Conservation (phyloP, 2,888 invertebrate species). For the Scaeva pyrastri region DNA sequence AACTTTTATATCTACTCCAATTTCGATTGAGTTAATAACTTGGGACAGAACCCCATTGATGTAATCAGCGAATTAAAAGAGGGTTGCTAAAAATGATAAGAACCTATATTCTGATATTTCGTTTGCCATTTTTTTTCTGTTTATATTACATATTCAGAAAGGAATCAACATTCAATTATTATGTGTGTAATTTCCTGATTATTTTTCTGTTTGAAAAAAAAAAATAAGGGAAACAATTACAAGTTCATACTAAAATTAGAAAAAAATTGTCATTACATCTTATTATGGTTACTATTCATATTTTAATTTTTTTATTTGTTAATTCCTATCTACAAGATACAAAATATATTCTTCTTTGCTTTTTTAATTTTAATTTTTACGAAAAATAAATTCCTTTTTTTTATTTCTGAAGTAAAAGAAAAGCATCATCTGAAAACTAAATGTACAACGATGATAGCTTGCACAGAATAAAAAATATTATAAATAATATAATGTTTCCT, state of each 20-base stretch:
- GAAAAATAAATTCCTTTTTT: constrained; percentile 36
- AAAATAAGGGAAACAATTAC: neutral
- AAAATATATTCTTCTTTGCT: constrained; percentile 65
- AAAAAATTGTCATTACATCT: neutral
- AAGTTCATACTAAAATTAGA: neutral
- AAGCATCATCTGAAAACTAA: constrained; percentile 8
- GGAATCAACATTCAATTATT: too few relatives aligned
- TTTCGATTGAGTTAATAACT: too few relatives aligned
- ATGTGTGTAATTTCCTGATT: neutral
- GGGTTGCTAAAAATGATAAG: too few relatives aligned
- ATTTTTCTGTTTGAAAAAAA: neutral
- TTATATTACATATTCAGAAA: too few relatives aligned
- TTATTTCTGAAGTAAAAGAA: constrained; percentile 13
- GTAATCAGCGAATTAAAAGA: too few relatives aligned
- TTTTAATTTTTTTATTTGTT: constrained; percentile 59
- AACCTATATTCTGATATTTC: too few relatives aligned
- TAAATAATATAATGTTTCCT: neutral
- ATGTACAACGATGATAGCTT: constrained; percentile 33
- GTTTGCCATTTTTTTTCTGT: too few relatives aligned
- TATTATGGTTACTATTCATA: constrained; percentile 14
- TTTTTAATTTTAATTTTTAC: constrained; percentile 42
- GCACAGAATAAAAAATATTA: constrained; percentile 39
- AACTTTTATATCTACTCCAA: too few relatives aligned
- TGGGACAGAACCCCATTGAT: too few relatives aligned
- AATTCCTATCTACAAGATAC: constrained; percentile 75